These are phyloP conservation scores for Trilocha varians DNA, from an alignment of 2,888 invertebrate genomes.

Conservation along the genomic window DNA sequence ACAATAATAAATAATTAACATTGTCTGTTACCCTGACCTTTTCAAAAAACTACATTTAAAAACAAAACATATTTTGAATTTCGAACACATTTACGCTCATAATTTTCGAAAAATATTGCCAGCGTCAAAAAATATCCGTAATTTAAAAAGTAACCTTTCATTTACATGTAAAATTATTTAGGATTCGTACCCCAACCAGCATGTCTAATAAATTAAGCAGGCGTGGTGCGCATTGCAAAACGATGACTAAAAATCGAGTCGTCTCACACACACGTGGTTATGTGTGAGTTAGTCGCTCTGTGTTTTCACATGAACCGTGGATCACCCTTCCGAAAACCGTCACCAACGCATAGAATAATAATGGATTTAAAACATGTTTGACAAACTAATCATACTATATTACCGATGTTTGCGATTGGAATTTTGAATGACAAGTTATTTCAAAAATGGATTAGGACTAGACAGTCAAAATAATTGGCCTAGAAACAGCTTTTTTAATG, in stretches of 20 bases:
- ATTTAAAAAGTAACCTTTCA: not conserved
- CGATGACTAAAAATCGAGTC: constrained; percentile 50
- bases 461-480: too few relatives aligned
- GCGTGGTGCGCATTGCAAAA: constrained; percentile 52
- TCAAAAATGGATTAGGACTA: too few relatives aligned
- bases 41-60: too few relatives aligned
- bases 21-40: too few relatives aligned
- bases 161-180: constrained; percentile 19
- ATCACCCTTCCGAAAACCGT: constrained; percentile 1
- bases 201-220: constrained; percentile 42
- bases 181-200: constrained; percentile 28
- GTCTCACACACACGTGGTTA: constrained; percentile 3
- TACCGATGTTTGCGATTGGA: too few relatives aligned
- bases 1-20: too few relatives aligned
- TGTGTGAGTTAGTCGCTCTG: not conserved
- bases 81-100: not conserved
- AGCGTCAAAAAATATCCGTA: not conserved
- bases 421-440: not conserved
- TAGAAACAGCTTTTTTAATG: too few relatives aligned
- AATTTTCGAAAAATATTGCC: not conserved
- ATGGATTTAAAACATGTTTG: constrained; percentile 10
- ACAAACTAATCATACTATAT: not conserved
- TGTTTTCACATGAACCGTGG: not conserved
- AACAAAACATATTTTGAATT: too few relatives aligned
- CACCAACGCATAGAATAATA: constrained; percentile 9